Evolutionary conservation across 2,113 vertebrate species (phyloP), one percentile per base, ranked within the genome.

Genomic region (Mohoua ochrocephala): DNA sequence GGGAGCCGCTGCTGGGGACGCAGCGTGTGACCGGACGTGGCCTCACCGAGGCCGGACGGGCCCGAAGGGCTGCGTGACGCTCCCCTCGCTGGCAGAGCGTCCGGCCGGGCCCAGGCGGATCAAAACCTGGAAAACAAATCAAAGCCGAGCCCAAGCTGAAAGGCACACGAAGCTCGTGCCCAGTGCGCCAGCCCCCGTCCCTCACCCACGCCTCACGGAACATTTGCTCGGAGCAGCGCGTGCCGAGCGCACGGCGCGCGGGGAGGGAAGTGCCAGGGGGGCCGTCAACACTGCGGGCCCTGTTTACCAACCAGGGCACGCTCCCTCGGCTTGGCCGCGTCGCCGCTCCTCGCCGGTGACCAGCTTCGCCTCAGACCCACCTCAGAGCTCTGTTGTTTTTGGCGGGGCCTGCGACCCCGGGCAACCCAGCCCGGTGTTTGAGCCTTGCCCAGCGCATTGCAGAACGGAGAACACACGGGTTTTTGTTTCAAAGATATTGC

Each of bases 401-500:
- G 96, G 97, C 95, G 69, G 92, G 87, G 69, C 44, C 61, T 50
- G 45, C 82, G 68, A 96, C 93, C 76, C 93, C 2, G 67, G 92
- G 95, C 96, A 97, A 97, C 91, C 91, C 91, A 95, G 76, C 84
- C 79, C 6, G 1, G 54, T 74, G 89, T 91, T 94, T 88, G 92
- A 97, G 96, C 91, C 61, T 60, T 93, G 86, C 96, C 92, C 44
- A 7, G 49, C 7, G 47, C 47, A 0, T 64, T 96, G 89, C 96
- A 87, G 94, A 94, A 82, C 7, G 3, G 91, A 95, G 97, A 97
- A 97, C 96, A 97, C 96, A 96, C 7, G 76, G 82, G 95, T 82
- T 97, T 96, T 95, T 97, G 96, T 97, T 97, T 96, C 92, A 88
- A 87, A 97, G 87, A 97, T 91, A 96, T 95, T 94, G 87, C 97